phyloP scores from a whole-genome alignment of 2,113 vertebrate genomes.

The Cephalophus harveyi region DNA sequence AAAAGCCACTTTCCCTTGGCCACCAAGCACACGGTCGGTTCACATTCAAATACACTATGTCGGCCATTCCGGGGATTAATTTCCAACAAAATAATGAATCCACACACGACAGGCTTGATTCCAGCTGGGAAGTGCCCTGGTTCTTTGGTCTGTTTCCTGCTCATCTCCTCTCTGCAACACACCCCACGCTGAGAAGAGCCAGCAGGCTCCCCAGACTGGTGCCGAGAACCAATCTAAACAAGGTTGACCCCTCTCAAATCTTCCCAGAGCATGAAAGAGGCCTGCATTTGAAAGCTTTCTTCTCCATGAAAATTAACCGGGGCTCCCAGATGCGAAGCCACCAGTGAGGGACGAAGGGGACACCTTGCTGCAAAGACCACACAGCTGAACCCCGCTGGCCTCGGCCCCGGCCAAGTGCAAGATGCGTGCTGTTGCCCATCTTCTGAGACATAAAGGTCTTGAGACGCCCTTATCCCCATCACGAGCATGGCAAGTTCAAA shows the following conservation, averaged over 20 bases:
- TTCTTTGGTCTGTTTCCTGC: slow-evolving; percentile 61
- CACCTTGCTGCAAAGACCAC: neutral
- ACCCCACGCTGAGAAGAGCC: slow-evolving; percentile 59
- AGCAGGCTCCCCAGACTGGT: slow-evolving; percentile 44
- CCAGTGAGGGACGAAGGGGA: neutral
- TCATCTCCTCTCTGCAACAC: slow-evolving; percentile 52
- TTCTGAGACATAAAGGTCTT: neutral
- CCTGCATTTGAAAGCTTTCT: slow-evolving; percentile 61
- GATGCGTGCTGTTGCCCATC: too few species aligned
- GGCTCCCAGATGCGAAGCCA: slow-evolving; percentile 6
- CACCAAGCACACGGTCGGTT: neutral
- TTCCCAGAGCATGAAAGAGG: slow-evolving; percentile 56
- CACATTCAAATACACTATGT: slow-evolving; percentile 41
- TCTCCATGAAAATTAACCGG: slow-evolving; percentile 58
- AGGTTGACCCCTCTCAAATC: slow-evolving; percentile 66
- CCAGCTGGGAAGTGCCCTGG: slow-evolving; percentile 71
- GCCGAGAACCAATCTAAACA: slow-evolving; percentile 66
- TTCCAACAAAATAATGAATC: slow-evolving; percentile 66
- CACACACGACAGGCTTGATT: slow-evolving; percentile 55
- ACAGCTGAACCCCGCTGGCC: accelerated
- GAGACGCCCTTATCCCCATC: neutral
- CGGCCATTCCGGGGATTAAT: slow-evolving; percentile 61
- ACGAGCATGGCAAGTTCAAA: neutral
- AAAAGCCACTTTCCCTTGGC: neutral
- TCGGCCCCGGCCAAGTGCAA: neutral